Evolutionary conservation across 2,888 invertebrate genomes (phyloP), one percentile per base, ranked within the genome.

Genomic region (Drosophila diplacantha): DNA sequence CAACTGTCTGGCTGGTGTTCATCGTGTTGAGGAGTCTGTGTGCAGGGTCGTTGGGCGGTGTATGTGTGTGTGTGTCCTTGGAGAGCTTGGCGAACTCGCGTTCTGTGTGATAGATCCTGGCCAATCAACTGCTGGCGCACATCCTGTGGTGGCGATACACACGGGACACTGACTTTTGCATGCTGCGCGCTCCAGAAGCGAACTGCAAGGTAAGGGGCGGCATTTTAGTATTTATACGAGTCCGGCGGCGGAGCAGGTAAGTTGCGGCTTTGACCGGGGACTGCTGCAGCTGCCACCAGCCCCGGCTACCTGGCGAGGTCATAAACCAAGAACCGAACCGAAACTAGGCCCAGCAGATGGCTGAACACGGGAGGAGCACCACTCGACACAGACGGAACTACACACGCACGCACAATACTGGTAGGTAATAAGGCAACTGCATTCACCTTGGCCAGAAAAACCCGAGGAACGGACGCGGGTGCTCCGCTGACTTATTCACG

Each of bases 1-100:
- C 81, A 72, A 84, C 77, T 57, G 86, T 83, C 70, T 87, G 88
- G 74, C 86, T 85, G 69, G 85, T 85, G 74, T 88, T 87, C 88
- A 87, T 87, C 69, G 35, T 56, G 65, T 41, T 60, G 69, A 49
- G 58, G 56, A 34, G 39, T 38, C 47, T 16, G 29, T 18, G 34
- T 34, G 35, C 20, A 24, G 24, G 41, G 24, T 26, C 18, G 43
- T 44, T 50, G 39, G 34, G 63, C 29, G 41, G 29, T 43, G 20
- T 20, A 5, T 24, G 29, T 43, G 34, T 38, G 35, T 44, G 31
- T 47, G 58, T 20, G 22, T 39, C 39, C 32, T 46, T 65, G 56
- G 34, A 44, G 44, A 65, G 37, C 34, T 57, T 32, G 57, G 18
- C 26, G 20, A 18, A 41, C 47, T 43, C 16, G 35, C 39, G 69